Evolutionary conservation across 2,888 invertebrate genomes (phyloP), one percentile per base, ranked within the genome.

Genomic region (Tetragonula carbonaria): DNA sequence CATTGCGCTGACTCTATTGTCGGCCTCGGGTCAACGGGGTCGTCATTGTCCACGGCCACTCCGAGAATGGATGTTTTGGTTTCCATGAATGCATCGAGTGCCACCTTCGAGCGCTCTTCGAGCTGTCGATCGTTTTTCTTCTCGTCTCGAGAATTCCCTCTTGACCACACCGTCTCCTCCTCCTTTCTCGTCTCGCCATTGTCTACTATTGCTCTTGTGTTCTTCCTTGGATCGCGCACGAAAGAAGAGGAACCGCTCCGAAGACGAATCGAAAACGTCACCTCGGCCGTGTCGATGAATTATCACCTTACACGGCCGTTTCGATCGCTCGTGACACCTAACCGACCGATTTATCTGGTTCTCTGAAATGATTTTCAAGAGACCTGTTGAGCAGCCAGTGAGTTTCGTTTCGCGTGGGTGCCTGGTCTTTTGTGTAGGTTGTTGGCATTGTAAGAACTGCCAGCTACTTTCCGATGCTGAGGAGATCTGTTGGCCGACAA

Each of bases 31-130:
- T 86, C 91, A 91, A 87, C 85, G 82, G 86, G 86, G 68, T 84
- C 82, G 77, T 74, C 74, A 91, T 91, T 91, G 89, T 91, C 82
- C 84, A 51, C 38, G 1, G n/a, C 79, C 72, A 66, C 70, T 74
- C 77, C 85, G 86, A 45, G 86, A 91, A 91, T 91, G 85, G 82
- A 92, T 92, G 92, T 92, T 92, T 92, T 92, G 92, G 92, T 92
- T 92, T 92, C 87, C 84, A 53, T 91, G 90, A 91, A 92, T 92
- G 85, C 87, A 59, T 18, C 86, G 78, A 82, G 82, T 90, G 91
- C 89, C 92, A 92, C 88, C 83, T 87, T 88, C 88, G 74, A 89
- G 83, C 78, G 84, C 66, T 71, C 55, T 68, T 81, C 80, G 65
- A 65, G 21, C 63, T 18, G 65, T 65, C 63, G 72, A 66, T 73